A percentile compares a stretch with the other conserved stretches of the same genome.
Conservation (phyloP, 1,140 invertebrate species). For the Hycleus cichorii region DNA sequence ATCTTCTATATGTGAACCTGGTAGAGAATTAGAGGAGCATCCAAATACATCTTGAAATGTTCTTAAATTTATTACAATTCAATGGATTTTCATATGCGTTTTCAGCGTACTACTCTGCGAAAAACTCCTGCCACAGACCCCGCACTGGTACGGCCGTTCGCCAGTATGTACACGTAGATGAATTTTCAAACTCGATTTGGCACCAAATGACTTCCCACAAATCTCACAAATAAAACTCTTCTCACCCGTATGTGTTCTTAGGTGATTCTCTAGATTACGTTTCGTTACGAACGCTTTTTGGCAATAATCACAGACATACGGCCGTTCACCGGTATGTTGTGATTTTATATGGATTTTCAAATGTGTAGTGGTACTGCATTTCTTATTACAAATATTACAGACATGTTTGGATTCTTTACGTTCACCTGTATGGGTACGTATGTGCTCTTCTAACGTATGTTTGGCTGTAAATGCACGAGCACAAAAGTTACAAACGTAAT, state of each 20-base stretch:
- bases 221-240: constrained; percentile 45
- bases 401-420: constrained; percentile 8
- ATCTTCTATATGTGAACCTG: too few species aligned
- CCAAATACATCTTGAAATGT: too few species aligned
- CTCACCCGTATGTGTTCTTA: constrained; percentile 19
- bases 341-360: constrained; percentile 10
- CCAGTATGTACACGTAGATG: constrained; percentile 15
- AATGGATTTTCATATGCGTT: constrained; percentile 18
- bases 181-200: constrained; percentile 7
- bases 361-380: constrained; percentile 13
- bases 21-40: too few species aligned
- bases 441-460: constrained; percentile 9
- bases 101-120: constrained; percentile 21
- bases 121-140: constrained; percentile 12
- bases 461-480: constrained; percentile 8
- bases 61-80: neutral
- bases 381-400: constrained; percentile 10
- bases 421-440: constrained; percentile 10
- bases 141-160: constrained; percentile 14
- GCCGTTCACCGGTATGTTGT: constrained; percentile 29
- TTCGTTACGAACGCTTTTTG: constrained; percentile 11
- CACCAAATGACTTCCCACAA: constrained; percentile 41
- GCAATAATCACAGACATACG: constrained; percentile 32
- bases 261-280: constrained; percentile 1
- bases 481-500: constrained; percentile 8